Conservation (phyloP, 2,797 vertebrate genomes). For the Netta rufina region DNA sequence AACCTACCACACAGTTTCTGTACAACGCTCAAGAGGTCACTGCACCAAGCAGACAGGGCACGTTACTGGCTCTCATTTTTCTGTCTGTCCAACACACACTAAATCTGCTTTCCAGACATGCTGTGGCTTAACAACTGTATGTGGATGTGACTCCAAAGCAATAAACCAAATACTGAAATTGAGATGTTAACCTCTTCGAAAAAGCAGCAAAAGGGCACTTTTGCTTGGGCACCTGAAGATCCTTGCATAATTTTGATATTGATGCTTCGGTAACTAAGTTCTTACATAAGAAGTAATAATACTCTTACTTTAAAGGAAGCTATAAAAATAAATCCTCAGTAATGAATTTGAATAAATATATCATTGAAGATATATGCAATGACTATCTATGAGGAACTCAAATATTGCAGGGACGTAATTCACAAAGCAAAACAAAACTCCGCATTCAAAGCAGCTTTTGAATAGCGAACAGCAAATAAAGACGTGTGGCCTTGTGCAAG, state of each 20-base stretch:
- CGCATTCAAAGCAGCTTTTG: neutral
- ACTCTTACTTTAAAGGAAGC: neutral
- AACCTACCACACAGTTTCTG: fast-evolving
- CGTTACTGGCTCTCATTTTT: neutral
- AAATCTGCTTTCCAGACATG: neutral
- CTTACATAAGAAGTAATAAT: neutral
- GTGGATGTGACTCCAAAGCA: neutral
- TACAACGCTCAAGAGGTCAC: neutral
- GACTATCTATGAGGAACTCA: neutral
- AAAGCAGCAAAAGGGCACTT: neutral
- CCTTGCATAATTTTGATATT: neutral
- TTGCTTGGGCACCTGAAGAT: neutral
- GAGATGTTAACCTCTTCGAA: fast-evolving
- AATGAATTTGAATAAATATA: neutral
- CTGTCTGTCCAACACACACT: neutral
- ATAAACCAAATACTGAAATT: neutral
- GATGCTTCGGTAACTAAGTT: neutral
- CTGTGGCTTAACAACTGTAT: neutral
- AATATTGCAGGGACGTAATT: neutral
- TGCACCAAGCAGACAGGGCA: neutral
- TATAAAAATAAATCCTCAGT: neutral
- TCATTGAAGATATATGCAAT: neutral
- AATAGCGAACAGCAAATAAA: neutral
- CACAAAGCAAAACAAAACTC: neutral
- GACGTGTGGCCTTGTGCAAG: fast-evolving